Evolutionary conservation across 1,140 invertebrate species (phyloP), one percentile per base, ranked within the genome.

Genomic region (Idris sp.): DNA sequence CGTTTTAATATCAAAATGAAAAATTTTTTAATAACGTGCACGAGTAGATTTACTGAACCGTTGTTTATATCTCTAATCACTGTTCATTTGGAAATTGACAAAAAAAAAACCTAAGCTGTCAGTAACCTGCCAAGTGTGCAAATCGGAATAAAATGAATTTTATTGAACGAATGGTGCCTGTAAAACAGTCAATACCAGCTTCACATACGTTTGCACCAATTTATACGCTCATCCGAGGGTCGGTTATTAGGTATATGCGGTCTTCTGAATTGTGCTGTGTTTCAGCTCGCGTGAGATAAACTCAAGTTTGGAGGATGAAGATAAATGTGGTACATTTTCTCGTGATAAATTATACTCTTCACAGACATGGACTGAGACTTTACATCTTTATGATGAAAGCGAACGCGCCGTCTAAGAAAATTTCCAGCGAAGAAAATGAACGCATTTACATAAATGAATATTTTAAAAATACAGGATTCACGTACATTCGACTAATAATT

Each of bases 61-160:
- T 22, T 51, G 38, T 59, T 48, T 53, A 51, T 18, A n/a, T 36
- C 54, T 73, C 48, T 78, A 79, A 79, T 81, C 78, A 77, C 69
- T 80, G 64, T 78, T 78, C 71, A 80, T 81, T 80, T n/a, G n/a
- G n/a, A 80, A 77, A 54, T 44, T 44, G 35, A 38, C 30, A 51
- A 31, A 49, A n/a, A n/a, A n/a, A n/a, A n/a, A n/a, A n/a, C n/a
- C n/a, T n/a, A n/a, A n/a, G n/a, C n/a, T n/a, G n/a, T 49, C 41
- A 16, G 59, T 38, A 53, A 73, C 44, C 53, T 35, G 44, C 35
- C 31, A 56, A 58, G 51, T 54, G 51, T 35, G 51, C 25, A 48
- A 67, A 73, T 73, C 16, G 30, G 18, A 1, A 15, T 51, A 58
- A 73, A 69, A 56, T 58, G 58, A 71, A 14, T 61, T 69, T 75